Conservation (phyloP, 2,888 invertebrate genomes). For the Caenorhabditis angaria region DNA sequence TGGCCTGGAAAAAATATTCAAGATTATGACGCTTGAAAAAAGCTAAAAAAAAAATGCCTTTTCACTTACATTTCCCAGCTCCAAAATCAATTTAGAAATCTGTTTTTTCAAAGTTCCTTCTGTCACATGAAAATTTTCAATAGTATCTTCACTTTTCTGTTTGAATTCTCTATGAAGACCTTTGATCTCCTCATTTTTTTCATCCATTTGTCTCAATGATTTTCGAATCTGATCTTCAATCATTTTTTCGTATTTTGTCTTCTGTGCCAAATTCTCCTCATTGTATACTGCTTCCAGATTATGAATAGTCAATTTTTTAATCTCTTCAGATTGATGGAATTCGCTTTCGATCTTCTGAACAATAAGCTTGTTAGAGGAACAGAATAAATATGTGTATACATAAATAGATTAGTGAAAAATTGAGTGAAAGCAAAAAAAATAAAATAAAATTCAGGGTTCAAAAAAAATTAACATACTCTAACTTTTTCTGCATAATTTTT, state of each 20-base stretch:
- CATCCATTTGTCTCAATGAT: constrained; percentile 38
- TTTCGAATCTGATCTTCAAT: constrained; percentile 48
- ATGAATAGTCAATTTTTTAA: constrained; percentile 38
- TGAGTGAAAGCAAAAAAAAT: too few species aligned
- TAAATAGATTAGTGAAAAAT: not conserved
- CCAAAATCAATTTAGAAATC: constrained; percentile 9
- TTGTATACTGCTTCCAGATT: constrained; percentile 49
- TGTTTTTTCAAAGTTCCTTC: constrained; percentile 23
- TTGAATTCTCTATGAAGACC: constrained; percentile 13
- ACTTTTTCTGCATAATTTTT: constrained; percentile 26
- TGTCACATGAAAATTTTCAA: constrained; percentile 25
- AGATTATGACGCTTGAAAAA: too few species aligned
- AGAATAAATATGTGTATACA: not conserved
- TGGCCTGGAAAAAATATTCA: constrained; percentile 15
- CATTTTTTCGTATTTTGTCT: constrained; percentile 41
- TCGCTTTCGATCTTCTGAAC: constrained; percentile 46
- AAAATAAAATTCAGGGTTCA: too few species aligned
- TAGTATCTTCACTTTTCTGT: constrained; percentile 18
- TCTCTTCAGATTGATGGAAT: constrained; percentile 42
- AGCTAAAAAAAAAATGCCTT: too few species aligned
- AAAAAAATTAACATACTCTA: constrained; percentile 16
- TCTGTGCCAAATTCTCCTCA: constrained; percentile 38
- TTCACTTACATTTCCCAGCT: constrained; percentile 18
- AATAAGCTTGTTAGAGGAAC: not conserved
- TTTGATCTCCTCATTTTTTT: constrained; percentile 39